Conservation (phyloP, 2,113 vertebrate species). For the Spizaetus ornatus region DNA sequence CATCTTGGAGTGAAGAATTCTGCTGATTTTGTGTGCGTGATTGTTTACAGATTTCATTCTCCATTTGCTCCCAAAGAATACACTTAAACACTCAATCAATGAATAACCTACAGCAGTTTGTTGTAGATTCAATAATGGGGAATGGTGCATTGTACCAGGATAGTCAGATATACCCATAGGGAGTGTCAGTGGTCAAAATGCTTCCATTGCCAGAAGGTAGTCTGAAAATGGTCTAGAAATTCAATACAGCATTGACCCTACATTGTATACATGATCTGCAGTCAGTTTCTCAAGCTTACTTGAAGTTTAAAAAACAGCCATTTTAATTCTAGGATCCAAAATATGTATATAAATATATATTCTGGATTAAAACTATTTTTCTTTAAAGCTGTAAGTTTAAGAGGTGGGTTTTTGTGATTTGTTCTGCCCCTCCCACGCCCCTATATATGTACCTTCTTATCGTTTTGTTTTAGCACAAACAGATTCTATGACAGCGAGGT, state of each 20-base stretch:
- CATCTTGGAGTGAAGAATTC: slow-evolving; percentile 52
- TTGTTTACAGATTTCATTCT: slow-evolving; percentile 77
- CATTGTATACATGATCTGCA: slow-evolving; percentile 77
- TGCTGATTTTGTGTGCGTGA: slow-evolving; percentile 68
- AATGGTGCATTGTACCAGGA: slow-evolving; percentile 80
- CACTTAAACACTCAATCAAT: slow-evolving; percentile 99
- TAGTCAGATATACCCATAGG: slow-evolving; percentile 95
- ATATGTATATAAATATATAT: background rate
- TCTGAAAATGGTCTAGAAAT: slow-evolving; percentile 96
- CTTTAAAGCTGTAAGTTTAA: background rate
- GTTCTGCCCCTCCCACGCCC: too few species aligned
- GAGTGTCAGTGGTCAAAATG: slow-evolving; percentile 98
- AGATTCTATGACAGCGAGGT: background rate
- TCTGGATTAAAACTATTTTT: background rate
- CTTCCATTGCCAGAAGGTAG: slow-evolving; percentile 99
- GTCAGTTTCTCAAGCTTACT: slow-evolving; percentile 68
- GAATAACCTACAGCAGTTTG: slow-evolving; percentile 97
- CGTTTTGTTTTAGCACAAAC: background rate
- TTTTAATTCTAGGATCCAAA: slow-evolving; percentile 29
- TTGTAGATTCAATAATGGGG: slow-evolving; percentile 86
- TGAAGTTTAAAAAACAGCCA: slow-evolving; percentile 64
- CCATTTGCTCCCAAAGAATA: slow-evolving; percentile 81
- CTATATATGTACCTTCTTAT: background rate
- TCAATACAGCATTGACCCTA: slow-evolving; percentile 95
- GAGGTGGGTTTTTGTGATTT: too few species aligned